Base-by-base conservation (phyloP, 2,888 invertebrate species). In the Oasisia sp. region DNA sequence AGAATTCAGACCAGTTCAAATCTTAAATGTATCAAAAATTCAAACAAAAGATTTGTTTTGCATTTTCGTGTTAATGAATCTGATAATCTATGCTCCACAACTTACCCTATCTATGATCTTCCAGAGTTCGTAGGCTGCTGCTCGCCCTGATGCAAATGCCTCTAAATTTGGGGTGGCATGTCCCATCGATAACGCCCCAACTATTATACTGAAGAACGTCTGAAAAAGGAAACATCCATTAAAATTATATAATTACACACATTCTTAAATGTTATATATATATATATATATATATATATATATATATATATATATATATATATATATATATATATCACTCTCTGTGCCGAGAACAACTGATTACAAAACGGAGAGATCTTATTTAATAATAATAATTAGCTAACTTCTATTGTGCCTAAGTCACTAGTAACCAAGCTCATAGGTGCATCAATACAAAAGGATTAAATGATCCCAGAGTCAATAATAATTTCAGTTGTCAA, bases 131-230 rank as follows among this genome's bases (percentile, higher is more conserved):
- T 97, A 97, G 0, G 98, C 98, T 9, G 96, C 96, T 38, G 96
- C 96, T 91, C 96, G 93, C 0, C 96, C 96, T 8, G 95, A 94
- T 3, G 95, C 94, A 44, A 96, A 93, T 50, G 94, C 94, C 92
- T 95, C 94, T 0, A 96, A 38, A 92, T 94, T 95, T 0, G 96
- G 96, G 4, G 95, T 94, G 9, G 96, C 95, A 93, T 95, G 95
- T n/a, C 96, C 96, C 32, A 96, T 93, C 14, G 96, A 95, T 92
- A 96, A 96, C 0, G 96, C 96, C 45, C 95, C 96, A 93, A 96
- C 96, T 58, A 96, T 91, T 4, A 96, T 95, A 74, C 94, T 97
- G 96, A 98, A 98, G 96, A 98, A 98, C 56, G 98, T 98, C 98
- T 98, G 1, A 9, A 74, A 74, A 74, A 74, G 74, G 27, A 74